Percentiles rank a stretch among this genome's conserved stretches.
Evolutionary conservation across 2,888 invertebrate genomes (phyloP).

Genomic region (Scrobipalpa costella): DNA sequence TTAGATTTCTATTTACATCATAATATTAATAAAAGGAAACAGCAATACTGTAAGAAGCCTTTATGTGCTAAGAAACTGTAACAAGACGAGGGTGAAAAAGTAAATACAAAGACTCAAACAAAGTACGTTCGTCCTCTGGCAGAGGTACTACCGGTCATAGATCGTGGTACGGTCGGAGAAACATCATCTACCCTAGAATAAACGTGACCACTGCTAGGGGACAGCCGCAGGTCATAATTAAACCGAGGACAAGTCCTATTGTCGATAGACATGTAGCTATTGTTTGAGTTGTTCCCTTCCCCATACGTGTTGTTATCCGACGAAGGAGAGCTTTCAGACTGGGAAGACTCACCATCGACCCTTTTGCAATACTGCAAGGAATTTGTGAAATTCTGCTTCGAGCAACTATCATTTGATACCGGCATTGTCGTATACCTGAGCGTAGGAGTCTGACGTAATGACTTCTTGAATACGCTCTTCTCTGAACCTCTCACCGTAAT

Average conservation of each 20-base stretch:
- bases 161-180: slow-evolving; percentile 70
- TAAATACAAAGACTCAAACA: slow-evolving; percentile 53
- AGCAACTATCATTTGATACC: slow-evolving; percentile 76
- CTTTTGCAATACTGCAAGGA: slow-evolving; percentile 73
- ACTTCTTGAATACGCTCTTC: slow-evolving; percentile 77
- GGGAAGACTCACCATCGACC: slow-evolving; percentile 76
- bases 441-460: slow-evolving; percentile 71
- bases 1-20: slow-evolving; percentile 53
- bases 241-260: slow-evolving; percentile 77
- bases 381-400: slow-evolving; percentile 79
- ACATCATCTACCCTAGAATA: slow-evolving; percentile 78
- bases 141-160: slow-evolving; percentile 58
- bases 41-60: slow-evolving; percentile 39
- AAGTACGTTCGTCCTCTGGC: slow-evolving; percentile 76
- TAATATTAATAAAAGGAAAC: slow-evolving; percentile 41
- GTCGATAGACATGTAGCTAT: slow-evolving; percentile 86
- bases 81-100: slow-evolving; percentile 32
- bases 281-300: slow-evolving; percentile 84
- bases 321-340: slow-evolving; percentile 81
- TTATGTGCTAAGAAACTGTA: slow-evolving; percentile 43
- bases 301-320: slow-evolving; percentile 82
- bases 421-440: slow-evolving; percentile 82
- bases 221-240: slow-evolving; percentile 79
- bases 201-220: slow-evolving; percentile 77
- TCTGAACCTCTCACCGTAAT: slow-evolving; percentile 74